phyloP scores from a whole-genome alignment of 2,888 invertebrate species.

The Myopa testacea region DNA sequence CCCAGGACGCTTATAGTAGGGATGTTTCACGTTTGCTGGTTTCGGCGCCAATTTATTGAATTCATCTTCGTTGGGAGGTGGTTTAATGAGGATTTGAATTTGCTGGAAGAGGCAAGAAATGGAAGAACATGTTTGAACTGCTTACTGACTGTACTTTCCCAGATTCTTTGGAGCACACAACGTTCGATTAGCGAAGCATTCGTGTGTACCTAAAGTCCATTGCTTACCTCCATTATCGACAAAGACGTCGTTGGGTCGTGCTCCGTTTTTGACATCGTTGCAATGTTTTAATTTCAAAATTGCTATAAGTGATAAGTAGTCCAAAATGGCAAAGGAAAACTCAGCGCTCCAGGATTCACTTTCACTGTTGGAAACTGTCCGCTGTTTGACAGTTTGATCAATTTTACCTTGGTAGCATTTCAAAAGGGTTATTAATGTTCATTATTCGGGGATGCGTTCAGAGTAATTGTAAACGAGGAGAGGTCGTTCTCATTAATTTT shows the following conservation, averaged over 20 bases:
- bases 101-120: conserved; percentile 71
- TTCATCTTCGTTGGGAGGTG: conserved; percentile 87
- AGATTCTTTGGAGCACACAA: conserved; percentile 2
- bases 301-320: neutral
- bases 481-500: no score
- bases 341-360: conserved; percentile 25
- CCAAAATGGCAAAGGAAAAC: conserved; percentile 30
- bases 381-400: conserved; percentile 26
- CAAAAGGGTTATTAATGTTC: neutral
- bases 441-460: no score
- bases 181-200: neutral
- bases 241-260: conserved; percentile 84
- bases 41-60: conserved; percentile 61
- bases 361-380: conserved; percentile 22
- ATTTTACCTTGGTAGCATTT: conserved; percentile 29
- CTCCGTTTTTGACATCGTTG: conserved; percentile 74
- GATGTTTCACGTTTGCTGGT: conserved; percentile 78
- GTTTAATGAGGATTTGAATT: conserved; percentile 89
- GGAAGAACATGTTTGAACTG: neutral
- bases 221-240: conserved; percentile 88
- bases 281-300: conserved; percentile 1
- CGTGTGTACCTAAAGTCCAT: conserved; percentile 32
- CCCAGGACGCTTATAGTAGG: conserved; percentile 87
- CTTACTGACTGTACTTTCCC: conserved; percentile 41
- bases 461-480: neutral